Conservation (phyloP, 2,888 invertebrate genomes). For the Drepanosiphum platanoidis region DNA sequence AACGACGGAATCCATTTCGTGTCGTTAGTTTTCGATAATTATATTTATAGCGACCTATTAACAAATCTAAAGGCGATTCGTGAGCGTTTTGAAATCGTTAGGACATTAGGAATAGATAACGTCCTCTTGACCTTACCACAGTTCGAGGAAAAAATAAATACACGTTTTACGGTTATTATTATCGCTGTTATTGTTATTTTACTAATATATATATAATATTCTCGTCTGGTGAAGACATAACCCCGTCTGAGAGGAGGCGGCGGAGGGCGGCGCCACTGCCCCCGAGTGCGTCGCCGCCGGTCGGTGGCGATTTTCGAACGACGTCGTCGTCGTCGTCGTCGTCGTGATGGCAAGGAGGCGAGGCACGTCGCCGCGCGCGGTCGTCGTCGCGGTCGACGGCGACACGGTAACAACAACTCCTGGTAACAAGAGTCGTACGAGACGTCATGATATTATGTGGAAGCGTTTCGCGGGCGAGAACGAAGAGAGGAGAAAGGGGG, state of each 20-base stretch:
- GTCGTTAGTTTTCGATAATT: too few species aligned
- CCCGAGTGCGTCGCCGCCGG: background rate
- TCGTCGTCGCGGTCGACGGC: background rate
- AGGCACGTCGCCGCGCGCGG: background rate
- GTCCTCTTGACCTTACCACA: too few species aligned
- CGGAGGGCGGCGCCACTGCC: slow-evolving; percentile 1
- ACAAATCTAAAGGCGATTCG: too few species aligned
- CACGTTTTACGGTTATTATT: background rate
- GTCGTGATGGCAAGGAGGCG: background rate
- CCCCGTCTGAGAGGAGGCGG: background rate
- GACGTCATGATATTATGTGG: too few species aligned
- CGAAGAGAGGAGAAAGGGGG: background rate
- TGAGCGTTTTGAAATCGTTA: too few species aligned
- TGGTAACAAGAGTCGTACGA: background rate
- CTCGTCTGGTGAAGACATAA: slow-evolving; percentile 7
- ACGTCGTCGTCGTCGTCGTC: background rate
- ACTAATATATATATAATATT: background rate
- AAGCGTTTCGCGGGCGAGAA: slow-evolving; percentile 12
- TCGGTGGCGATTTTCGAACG: slow-evolving; percentile 41
- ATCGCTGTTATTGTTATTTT: background rate
- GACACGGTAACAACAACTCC: background rate
- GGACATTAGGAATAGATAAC: too few species aligned
- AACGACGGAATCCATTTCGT: too few species aligned
- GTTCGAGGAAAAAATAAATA: background rate
- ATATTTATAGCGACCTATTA: too few species aligned